phyloP scores from a whole-genome alignment of 2,888 invertebrate genomes.

The Mylabris sibirica region DNA sequence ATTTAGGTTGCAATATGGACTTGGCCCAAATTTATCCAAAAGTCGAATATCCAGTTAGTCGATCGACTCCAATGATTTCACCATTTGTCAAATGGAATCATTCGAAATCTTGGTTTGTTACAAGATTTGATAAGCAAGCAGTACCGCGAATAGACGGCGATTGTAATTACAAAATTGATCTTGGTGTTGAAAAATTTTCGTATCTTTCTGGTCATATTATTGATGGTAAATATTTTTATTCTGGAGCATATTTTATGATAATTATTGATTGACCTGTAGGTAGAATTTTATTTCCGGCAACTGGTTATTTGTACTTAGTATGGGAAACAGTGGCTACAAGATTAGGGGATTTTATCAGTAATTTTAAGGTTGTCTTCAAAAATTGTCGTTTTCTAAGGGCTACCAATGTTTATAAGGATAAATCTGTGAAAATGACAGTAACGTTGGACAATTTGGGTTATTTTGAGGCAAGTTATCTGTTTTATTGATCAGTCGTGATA shows the following conservation, averaged over 20 bases:
- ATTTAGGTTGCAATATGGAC: constrained; percentile 77
- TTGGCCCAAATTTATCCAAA: constrained; percentile 79
- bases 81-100: constrained; percentile 90
- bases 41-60: constrained; percentile 82
- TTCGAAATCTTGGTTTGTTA: constrained; percentile 75
- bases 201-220: constrained; percentile 83
- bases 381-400: constrained; percentile 68
- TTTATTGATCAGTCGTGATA: no score
- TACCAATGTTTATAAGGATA: constrained; percentile 46
- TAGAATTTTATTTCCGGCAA: constrained; percentile 66
- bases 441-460: neutral
- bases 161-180: constrained; percentile 56
- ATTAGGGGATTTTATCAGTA: constrained; percentile 53
- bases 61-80: constrained; percentile 63
- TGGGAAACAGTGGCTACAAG: constrained; percentile 66
- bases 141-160: constrained; percentile 31
- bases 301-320: constrained; percentile 63
- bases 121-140: constrained; percentile 43
- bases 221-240: constrained; percentile 68
- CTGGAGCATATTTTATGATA: constrained; percentile 20
- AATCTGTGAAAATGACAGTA: constrained; percentile 43
- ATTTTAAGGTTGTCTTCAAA: constrained; percentile 67
- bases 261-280: constrained; percentile 47
- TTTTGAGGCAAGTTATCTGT: neutral
- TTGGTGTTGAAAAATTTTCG: neutral